Evolutionary conservation across 1,140 invertebrate species (phyloP), one percentile per base, ranked within the genome.

Genomic region (Magallana angulata): DNA sequence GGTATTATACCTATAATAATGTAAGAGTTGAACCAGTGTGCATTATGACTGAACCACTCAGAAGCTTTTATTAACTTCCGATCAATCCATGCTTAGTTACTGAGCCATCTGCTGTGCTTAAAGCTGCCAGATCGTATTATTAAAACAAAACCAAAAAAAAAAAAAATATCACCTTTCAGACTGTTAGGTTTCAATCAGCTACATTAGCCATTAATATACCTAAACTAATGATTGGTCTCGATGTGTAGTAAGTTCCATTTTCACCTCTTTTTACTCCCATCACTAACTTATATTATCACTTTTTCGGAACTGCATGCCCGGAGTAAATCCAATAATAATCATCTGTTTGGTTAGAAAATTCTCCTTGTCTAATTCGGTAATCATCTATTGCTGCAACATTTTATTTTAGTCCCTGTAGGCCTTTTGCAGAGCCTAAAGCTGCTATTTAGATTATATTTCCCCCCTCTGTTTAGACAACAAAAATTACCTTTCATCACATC

Each of bases 241-340:
- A 48, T 48, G 36, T 4, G 36, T 48, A 76, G 64, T 71, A 76
- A 11, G 68, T 36, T 76, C 18, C 68, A 36, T 36, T 76, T 76
- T 24, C 68, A n/a, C 24, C 68, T 76, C 36, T 11, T 30, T 30
- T 5, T 5, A 76, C 24, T 76, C 68, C 68, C 68, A 30, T 2
- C 36, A 48, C 36, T 48, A 48, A 48, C 36, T 30, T 18, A 76
- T 24, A 30, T 30, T 30, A 76, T 76, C 36, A 30, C 24, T 11
- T 30, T 76, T 30, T 76, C 11, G 24, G 68, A 76, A 76, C 12
- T 48, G 36, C 36, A 8, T 8, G 68, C 68, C 30, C 30, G 24
- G 68, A 30, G 68, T 76, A 76, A 76, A 76, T 76, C 68, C 68
- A 76, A 76, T 76, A 76, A 76, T 76, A 76, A 30, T 76, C 7